phyloP scores from a whole-genome alignment of 1,140 invertebrate species.

The Ostrea edulis region DNA sequence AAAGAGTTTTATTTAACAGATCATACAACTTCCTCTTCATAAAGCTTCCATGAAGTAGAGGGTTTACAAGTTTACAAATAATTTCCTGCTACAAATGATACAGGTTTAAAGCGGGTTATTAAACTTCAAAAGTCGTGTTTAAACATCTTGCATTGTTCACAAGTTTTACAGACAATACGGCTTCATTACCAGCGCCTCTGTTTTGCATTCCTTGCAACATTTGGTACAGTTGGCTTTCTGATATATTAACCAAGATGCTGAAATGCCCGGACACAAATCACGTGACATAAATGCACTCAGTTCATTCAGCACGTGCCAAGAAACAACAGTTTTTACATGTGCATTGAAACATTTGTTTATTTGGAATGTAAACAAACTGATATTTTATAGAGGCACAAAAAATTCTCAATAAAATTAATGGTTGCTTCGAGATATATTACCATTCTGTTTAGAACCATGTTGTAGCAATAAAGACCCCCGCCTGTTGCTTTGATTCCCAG shows the following conservation, averaged over 20 bases:
- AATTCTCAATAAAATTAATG: conserved; percentile 33
- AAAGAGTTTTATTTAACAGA: conserved; percentile 30
- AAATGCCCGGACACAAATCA: conserved; percentile 1
- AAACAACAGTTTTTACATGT: conserved; percentile 25
- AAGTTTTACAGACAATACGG: conserved; percentile 25
- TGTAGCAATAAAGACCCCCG: conserved; percentile 12
- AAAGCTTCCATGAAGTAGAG: conserved; percentile 1
- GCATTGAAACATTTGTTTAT: conserved; percentile 37
- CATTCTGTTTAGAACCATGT: conserved; percentile 1
- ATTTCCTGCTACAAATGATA: conserved; percentile 30
- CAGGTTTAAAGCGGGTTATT: conserved; percentile 17
- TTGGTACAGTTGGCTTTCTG: neutral
- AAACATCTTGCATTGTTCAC: conserved; percentile 34
- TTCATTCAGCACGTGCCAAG: conserved; percentile 10
- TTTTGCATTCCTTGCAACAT: conserved; percentile 25
- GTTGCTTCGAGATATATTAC: conserved; percentile 17
- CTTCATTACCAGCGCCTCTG: conserved; percentile 17
- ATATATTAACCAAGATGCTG: neutral
- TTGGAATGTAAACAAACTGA: conserved; percentile 39
- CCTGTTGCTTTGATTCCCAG: conserved; percentile 4
- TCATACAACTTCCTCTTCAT: conserved; percentile 29
- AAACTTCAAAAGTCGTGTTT: conserved; percentile 37
- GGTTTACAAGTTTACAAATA: conserved; percentile 33
- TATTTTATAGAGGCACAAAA: conserved; percentile 25
- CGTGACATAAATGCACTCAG: conserved; percentile 1